Evolutionary conservation across 2,888 invertebrate species (phyloP), one percentile per base, ranked within the genome.

Genomic region (Habroteleia sp.): DNA sequence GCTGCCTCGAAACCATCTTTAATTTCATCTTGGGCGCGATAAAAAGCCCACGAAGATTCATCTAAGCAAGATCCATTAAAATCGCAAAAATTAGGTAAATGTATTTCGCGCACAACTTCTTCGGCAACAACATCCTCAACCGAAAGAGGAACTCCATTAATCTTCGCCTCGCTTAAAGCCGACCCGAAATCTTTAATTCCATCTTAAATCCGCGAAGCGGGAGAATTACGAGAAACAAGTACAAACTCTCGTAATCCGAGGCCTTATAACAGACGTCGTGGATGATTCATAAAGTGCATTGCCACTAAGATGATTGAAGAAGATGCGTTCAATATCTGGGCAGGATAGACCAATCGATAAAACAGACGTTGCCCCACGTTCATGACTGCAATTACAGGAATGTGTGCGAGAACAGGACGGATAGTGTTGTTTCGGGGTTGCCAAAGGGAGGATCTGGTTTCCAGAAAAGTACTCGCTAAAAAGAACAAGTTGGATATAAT

Each of bases 211-310:
- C 4, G 23, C 11, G 11, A 46, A 48, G 37, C 3, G 16, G 16
- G n/a, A 31, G 11, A 44, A 37, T 46, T 31, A 8, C 10, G 27
- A 42, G 39, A 52, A 42, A 52, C n/a, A 52, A 52, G 44, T 35
- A 31, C 23, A 13, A 42, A 62, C n/a, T n/a, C 20, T 41, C 4
- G 37, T 39, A 44, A 42, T 20, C 29, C 29, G 44, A 27, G 8
- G 50, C 56, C 37, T 42, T 39, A 46, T 46, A 66, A 46, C 29
- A 23, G 31, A 56, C 33, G 10, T 56, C 37, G 42, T 13, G 13
- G 42, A 44, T 65, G 52, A 73, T 41, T 72, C 72, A 58, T 72
- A 58, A 63, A 48, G 33, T n/a, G n/a, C n/a, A n/a, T n/a, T 46
- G 35, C 29, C 41, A 25, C 6, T 44, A 25, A 54, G 13, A 14